Conservation (phyloP, 2,888 invertebrate genomes). For the Mythimna vitellina region DNA sequence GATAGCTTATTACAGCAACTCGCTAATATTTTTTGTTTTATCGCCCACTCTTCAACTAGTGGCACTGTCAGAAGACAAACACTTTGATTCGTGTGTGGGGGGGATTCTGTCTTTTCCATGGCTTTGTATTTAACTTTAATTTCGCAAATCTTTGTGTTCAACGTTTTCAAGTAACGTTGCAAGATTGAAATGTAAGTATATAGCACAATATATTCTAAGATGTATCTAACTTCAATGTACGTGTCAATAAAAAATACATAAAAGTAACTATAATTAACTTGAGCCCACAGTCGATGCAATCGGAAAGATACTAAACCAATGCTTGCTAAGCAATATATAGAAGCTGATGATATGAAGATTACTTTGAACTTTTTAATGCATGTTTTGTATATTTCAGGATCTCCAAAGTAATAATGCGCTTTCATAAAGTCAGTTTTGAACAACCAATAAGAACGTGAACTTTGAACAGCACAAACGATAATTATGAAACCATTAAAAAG, state of each 20-base stretch:
- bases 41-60: conserved; percentile 11
- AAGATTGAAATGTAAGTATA: conserved; percentile 10
- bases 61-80: background rate
- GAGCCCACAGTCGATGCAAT: background rate
- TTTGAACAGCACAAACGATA: background rate
- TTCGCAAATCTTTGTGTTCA: background rate
- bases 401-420: background rate
- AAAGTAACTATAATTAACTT: background rate
- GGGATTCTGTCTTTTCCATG: background rate
- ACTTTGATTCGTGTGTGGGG: background rate
- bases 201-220: background rate
- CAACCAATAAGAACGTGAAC: background rate
- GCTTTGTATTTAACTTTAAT: background rate
- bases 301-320: background rate
- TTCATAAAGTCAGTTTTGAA: conserved; percentile 3
- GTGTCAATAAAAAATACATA: background rate
- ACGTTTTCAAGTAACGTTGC: background rate
- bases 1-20: conserved; percentile 24
- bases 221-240: background rate
- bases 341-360: background rate
- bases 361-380: conserved; percentile 3
- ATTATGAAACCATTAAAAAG: background rate
- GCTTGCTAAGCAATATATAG: background rate
- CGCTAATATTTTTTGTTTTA: conserved; percentile 20
- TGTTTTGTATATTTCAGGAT: background rate